These are phyloP conservation scores for Gerris buenoi DNA, from an alignment of 1,140 invertebrate genomes.

Conservation along the genomic window DNA sequence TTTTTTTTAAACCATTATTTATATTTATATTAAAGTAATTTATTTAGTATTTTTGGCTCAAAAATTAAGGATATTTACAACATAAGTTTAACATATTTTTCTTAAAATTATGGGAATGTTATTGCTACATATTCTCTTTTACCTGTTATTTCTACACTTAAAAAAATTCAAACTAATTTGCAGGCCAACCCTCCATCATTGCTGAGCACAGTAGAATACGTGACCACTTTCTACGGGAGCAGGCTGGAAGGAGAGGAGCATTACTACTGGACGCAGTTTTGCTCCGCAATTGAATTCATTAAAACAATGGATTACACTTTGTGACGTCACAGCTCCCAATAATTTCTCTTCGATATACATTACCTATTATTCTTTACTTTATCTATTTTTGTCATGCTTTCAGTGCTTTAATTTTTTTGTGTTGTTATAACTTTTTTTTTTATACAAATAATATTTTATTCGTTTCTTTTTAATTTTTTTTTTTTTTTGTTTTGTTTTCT, in stretches of 20 bases:
- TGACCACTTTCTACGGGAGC: slow-evolving; percentile 77
- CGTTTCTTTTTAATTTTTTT: neutral
- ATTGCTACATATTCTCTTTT: no score
- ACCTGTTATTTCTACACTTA: no score
- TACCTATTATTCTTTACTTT: neutral
- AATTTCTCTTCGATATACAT: neutral
- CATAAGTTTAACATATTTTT: no score
- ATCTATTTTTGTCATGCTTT: neutral
- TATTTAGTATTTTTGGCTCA: no score
- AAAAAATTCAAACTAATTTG: slow-evolving; percentile 19
- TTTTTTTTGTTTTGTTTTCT: neutral
- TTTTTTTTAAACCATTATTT: no score
- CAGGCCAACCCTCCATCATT: slow-evolving; percentile 86
- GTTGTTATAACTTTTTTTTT: neutral
- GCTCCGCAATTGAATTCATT: slow-evolving; percentile 89
- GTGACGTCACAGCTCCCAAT: neutral
- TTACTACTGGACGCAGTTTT: slow-evolving; percentile 98
- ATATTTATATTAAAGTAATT: no score
- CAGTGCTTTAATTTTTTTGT: neutral
- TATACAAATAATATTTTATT: neutral
- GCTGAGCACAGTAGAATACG: slow-evolving; percentile 92
- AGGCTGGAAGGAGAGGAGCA: slow-evolving; percentile 78
- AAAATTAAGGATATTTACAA: no score
- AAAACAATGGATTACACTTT: slow-evolving; percentile 86
- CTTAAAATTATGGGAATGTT: no score